Conservation (phyloP, 1,140 invertebrate species). For the Lucilia sericata region DNA sequence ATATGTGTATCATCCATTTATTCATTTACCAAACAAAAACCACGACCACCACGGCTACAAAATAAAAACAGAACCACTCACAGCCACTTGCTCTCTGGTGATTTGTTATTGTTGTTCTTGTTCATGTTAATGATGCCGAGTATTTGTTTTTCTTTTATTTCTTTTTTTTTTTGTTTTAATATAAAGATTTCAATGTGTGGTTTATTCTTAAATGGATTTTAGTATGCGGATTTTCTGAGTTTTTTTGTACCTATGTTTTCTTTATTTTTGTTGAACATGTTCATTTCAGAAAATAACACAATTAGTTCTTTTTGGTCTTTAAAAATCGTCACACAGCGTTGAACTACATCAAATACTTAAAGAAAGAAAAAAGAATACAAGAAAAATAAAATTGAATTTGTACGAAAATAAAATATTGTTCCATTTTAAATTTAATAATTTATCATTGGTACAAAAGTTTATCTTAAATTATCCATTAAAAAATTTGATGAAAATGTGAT, state of each 20-base stretch:
- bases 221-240: neutral
- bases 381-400: neutral
- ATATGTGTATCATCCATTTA: neutral
- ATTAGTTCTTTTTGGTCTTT: slow-evolving; percentile 24
- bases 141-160: neutral
- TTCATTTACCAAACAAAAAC: no score
- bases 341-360: neutral
- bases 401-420: neutral
- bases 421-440: neutral
- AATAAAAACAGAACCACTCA: neutral
- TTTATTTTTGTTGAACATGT: neutral
- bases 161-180: neutral
- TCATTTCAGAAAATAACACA: neutral
- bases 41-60: no score
- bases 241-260: neutral
- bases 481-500: neutral
- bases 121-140: neutral
- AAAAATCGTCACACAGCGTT: slow-evolving; percentile 35
- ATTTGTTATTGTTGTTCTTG: neutral
- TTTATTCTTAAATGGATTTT: slow-evolving; percentile 12
- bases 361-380: neutral
- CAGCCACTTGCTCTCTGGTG: slow-evolving; percentile 1
- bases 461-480: neutral
- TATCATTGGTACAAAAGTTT: neutral
- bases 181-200: neutral